A percentile compares a stretch with the other conserved stretches of the same genome.
These are phyloP conservation scores for Thereuonema tuberculata DNA, from an alignment of 1,140 invertebrate genomes.

Conservation along the genomic window DNA sequence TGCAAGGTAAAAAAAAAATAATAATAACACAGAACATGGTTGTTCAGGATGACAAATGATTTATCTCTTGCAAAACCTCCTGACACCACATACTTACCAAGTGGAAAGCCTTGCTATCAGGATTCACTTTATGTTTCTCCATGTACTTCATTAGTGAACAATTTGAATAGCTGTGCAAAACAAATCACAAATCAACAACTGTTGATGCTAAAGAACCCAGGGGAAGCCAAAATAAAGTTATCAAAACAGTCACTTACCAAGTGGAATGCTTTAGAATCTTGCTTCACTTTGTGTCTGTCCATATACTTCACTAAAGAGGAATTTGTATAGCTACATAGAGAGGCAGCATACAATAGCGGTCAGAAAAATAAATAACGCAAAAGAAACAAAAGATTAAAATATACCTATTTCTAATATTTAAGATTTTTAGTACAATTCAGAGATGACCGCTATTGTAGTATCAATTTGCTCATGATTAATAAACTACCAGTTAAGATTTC, in stretches of 20 bases:
- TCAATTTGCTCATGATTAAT: no score
- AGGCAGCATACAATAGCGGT: neutral
- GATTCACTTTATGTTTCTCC: constrained; percentile 96
- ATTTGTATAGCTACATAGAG: constrained; percentile 61
- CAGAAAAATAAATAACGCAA: neutral
- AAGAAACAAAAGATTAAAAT: no score
- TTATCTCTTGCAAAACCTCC: no score
- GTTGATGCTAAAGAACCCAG: no score
- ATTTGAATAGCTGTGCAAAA: constrained; percentile 65
- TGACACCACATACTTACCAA: constrained; percentile 47
- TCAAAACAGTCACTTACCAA: constrained; percentile 43
- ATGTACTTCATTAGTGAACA: constrained; percentile 96
- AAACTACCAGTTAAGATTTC: no score
- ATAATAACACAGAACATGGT: no score
- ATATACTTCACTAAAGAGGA: constrained; percentile 96
- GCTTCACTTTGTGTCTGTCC: constrained; percentile 94
- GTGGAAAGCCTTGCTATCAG: constrained; percentile 90
- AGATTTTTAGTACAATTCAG: no score
- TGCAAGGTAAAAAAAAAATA: no score
- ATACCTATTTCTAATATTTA: no score
- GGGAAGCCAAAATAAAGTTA: neutral
- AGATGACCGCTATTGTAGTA: no score
- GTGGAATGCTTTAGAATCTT: constrained; percentile 90
- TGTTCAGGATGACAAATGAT: no score
- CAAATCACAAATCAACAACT: constrained; percentile 22